Base-by-base conservation (phyloP, 2,113 vertebrate species). In the Platysternon megacephalum region DNA sequence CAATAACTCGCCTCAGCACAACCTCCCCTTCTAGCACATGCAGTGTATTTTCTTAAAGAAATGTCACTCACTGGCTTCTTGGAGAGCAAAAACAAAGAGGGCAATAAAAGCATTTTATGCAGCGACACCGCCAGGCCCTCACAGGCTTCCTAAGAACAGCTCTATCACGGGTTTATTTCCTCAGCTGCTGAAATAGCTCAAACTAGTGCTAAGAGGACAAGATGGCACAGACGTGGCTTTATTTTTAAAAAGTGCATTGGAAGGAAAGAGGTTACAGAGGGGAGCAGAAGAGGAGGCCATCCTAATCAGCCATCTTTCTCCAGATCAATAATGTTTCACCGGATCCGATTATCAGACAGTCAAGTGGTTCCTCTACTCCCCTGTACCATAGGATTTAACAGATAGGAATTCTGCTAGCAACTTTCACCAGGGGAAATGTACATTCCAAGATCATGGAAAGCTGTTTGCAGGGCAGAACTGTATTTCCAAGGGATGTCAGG, bases 41-140 rank as follows among this genome's bases (percentile, higher is more conserved):
- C 96, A 97, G 97, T 98, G 93, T 97, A 96, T 98, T 98, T 98
- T 98, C 98, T 97, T 98, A 98, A 97, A n/a, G 84, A 98, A 98
- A 98, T 97, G 97, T 97, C 97, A 98, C 97, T 98, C 82, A 19
- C 91, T 98, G 97, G 95, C 98, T 98, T 98, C 97, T 98, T 94
- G 96, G 91, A 98, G 97, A 98, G 95, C 96, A 96, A 98, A 97
- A 98, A 96, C 97, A 97, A 98, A 79, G 97, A 97, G 97, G 93
- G 97, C 96, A 95, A 97, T 98, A 98, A 98, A 98, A 97, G 89
- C 8, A 22, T 97, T 98, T 98, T 97, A 98, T 97, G 97, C 97
- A 95, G 95, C 98, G 88, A 88, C 96, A 97, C 79, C n/a, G 86
- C 89, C 93, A 96, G 96, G 81, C 93, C 93, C 86, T 88, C 90